Evolutionary conservation across 2,113 vertebrate genomes (phyloP), one percentile per base, ranked within the genome.

Genomic region (Talpa occidentalis): DNA sequence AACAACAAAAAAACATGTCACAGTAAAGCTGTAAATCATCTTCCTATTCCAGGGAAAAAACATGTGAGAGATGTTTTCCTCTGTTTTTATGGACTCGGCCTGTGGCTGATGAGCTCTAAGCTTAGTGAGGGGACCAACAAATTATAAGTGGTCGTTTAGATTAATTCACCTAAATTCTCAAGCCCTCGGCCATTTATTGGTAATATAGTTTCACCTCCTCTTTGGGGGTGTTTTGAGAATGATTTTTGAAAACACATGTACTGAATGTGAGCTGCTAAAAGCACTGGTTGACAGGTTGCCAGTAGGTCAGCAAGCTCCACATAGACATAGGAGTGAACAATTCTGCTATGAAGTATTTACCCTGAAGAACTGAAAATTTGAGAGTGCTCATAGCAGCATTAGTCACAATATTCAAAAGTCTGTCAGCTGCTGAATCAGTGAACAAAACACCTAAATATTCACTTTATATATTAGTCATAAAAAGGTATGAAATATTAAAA

Each of bases 221-320:
- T 12, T 52, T 35, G 70, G 19, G 10, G 14, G 3, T 42, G 3
- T 85, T 32, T 91, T 91, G 54, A 91, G 9, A 77, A 91, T 35
- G 81, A 28, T 19, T 64, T 85, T 95, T 85, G n/a, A 88, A 62
- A 92, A 70, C 28, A 70, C 3, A 77, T 19, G 15, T 60, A 40
- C 3, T 47, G 6, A 69, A 15, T 47, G 11, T 62, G 70, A 94
- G 91, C 59, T 37, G 56, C 9, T 76, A 6, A 9, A 16, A 22
- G 42, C 16, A 67, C 26, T 35, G 26, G 64, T 49, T 26, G 86
- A 64, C 4, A 56, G 79, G 64, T 77, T 89, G 62, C 24, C 37
- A 56, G 16, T n/a, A 67, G 56, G 66, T 92, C 54, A 88, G 64
- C 66, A 94, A 69, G 69, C 69, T 73, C 87, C 92, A 90, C 26